Evolutionary conservation across 2,888 invertebrate genomes (phyloP).

Genomic region (Leucania comma): DNA sequence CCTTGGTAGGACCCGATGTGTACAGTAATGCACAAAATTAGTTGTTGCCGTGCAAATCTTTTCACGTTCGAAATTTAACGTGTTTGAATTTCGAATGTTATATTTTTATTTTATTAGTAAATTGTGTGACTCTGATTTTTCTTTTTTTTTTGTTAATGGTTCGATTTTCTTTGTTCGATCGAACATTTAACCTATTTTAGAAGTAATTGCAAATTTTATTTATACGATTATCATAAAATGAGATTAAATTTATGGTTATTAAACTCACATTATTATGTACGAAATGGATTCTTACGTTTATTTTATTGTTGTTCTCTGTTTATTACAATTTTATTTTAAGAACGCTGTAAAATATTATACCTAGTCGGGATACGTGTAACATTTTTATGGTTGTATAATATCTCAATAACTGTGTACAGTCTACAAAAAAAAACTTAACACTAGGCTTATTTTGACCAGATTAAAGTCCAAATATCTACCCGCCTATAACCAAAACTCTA

Average conservation of each 20-base stretch:
- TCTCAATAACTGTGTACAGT: constrained; percentile 11
- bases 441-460: background rate
- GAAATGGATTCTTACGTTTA: constrained; percentile 36
- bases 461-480: background rate
- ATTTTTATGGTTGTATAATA: constrained; percentile 19
- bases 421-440: background rate
- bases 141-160: no score
- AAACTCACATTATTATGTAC: constrained; percentile 10
- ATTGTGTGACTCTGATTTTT: constrained; percentile 3
- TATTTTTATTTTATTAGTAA: constrained; percentile 10
- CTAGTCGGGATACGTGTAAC: constrained; percentile 9
- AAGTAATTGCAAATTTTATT: constrained; percentile 2
- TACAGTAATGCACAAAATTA: constrained; percentile 31
- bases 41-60: constrained; percentile 34
- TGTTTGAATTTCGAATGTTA: constrained; percentile 36
- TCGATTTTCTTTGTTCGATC: no score
- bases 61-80: constrained; percentile 20
- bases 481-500: constrained; percentile 41
- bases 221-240: constrained; percentile 4
- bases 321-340: constrained; percentile 34
- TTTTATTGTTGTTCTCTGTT: constrained; percentile 26
- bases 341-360: constrained; percentile 18
- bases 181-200: constrained; percentile 11
- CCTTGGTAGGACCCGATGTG: constrained; percentile 28
- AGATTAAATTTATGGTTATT: constrained; percentile 4